A percentile compares a stretch with the other conserved stretches of the same genome.
These are phyloP conservation scores for Siphamia tubifer DNA, from an alignment of 2,113 vertebrate species.

Conservation along the genomic window DNA sequence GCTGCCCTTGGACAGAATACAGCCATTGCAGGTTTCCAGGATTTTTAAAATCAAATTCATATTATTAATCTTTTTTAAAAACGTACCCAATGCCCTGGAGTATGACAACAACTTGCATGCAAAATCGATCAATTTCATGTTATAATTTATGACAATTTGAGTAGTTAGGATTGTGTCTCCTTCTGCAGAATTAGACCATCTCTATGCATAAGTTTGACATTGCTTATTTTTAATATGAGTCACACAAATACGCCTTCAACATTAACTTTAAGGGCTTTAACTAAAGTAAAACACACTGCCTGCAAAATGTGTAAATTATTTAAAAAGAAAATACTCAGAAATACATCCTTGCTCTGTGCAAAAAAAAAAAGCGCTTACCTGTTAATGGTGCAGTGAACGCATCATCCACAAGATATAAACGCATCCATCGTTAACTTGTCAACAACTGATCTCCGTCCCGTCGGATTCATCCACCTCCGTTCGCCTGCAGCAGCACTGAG, in stretches of 20 bases:
- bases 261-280: background rate
- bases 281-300: background rate
- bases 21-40: background rate
- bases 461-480: background rate
- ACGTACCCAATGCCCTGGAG: too few species aligned
- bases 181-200: too few species aligned
- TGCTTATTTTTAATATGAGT: too few species aligned
- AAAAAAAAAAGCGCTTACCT: slow-evolving; percentile 22
- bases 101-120: too few species aligned
- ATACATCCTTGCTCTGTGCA: background rate
- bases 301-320: too few species aligned
- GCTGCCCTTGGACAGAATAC: slow-evolving; percentile 14
- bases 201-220: too few species aligned
- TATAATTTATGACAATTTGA: too few species aligned
- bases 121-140: too few species aligned
- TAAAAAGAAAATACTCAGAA: background rate
- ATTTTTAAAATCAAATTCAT: too few species aligned
- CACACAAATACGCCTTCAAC: too few species aligned
- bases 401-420: slow-evolving; percentile 27
- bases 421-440: slow-evolving; percentile 29
- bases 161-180: too few species aligned
- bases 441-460: background rate
- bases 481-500: slow-evolving; percentile 26
- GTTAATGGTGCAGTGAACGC: background rate
- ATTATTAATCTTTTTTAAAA: too few species aligned